Evolutionary conservation across 2,888 invertebrate genomes (phyloP), one percentile per base, ranked within the genome.

Genomic region (Nomada lathburiana): DNA sequence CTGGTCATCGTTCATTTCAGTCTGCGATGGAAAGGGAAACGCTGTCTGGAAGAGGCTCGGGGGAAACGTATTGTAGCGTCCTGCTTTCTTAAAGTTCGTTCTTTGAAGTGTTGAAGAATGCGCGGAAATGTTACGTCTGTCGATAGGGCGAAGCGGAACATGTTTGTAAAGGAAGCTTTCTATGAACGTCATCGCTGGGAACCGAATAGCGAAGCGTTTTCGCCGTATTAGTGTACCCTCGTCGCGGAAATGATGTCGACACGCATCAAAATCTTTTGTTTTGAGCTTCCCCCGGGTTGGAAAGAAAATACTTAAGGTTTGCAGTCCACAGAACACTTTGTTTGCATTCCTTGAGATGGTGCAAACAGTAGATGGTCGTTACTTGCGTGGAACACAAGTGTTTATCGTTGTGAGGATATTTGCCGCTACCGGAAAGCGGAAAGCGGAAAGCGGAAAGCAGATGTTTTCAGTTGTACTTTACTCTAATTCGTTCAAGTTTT

Each of bases 1-100:
- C 42, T 29, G n/a, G 36, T 50, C 52, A 16, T 44, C 29, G 20
- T n/a, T 72, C 73, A 26, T 50, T 53, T 57, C 55, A 50, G 7
- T 36, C 36, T 36, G 36, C 44, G 69, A 55, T 26, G 44, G 20
- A 9, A 26, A 47, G n/a, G n/a, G 64, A 42, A 57, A 36, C 18
- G 55, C 55, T 42, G 42, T 11, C 23, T 23, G 20, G 55, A 23
- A 5, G 50, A 18, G 5, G 50, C 2, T 16, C 16, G 50, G 16
- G 18, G 18, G 18, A 57, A 26, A 13, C 42, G 55, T 55, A 52
- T 42, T 42, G 55, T 42, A 53, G 55, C 55, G 55, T 29, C 50
- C 11, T 60, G 57, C 16, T 57, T 26, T 57, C 5, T 16, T 16
- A 18, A 10, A 16, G 16, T 16, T 10, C 16, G 26, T 57, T 20